Conservation (phyloP, 2,113 vertebrate species). For the Spea multiplicata region DNA sequence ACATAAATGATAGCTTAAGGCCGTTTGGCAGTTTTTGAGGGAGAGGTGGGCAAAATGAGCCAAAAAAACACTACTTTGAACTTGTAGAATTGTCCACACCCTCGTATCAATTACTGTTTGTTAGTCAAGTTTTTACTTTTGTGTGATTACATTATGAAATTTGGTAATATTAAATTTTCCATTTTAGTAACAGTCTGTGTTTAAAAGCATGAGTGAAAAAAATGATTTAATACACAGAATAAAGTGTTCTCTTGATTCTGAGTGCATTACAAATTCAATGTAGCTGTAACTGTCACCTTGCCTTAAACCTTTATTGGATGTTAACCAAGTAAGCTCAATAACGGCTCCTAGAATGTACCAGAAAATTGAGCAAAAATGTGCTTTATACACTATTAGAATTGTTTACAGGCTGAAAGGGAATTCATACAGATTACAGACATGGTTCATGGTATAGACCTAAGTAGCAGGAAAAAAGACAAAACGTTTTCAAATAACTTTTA, state of each 20-base stretch:
- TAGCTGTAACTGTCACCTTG: constrained; percentile 23
- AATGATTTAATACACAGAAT: constrained; percentile 22
- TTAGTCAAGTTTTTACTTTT: neutral
- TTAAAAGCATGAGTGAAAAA: constrained; percentile 13
- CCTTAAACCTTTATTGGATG: constrained; percentile 19
- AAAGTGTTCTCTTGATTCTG: constrained; percentile 14
- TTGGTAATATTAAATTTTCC: constrained; percentile 20
- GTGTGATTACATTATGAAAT: constrained; percentile 8
- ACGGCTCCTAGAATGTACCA: neutral
- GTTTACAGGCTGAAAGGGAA: neutral
- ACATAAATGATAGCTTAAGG: constrained; percentile 9
- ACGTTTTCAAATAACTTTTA: too few relatives aligned
- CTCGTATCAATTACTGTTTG: constrained; percentile 20
- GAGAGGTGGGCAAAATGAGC: constrained; percentile 1
- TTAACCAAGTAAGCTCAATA: constrained; percentile 24
- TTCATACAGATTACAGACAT: too few relatives aligned
- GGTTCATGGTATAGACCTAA: too few relatives aligned
- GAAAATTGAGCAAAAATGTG: neutral
- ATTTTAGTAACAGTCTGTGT: constrained; percentile 7
- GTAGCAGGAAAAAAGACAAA: too few relatives aligned
- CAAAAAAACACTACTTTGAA: neutral
- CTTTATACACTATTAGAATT: neutral
- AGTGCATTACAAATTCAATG: constrained; percentile 23
- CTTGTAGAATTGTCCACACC: constrained; percentile 10
- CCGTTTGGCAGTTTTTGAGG: neutral